phyloP scores from a whole-genome alignment of 1,140 invertebrate genomes.

The Neodiprion virginianus region DNA sequence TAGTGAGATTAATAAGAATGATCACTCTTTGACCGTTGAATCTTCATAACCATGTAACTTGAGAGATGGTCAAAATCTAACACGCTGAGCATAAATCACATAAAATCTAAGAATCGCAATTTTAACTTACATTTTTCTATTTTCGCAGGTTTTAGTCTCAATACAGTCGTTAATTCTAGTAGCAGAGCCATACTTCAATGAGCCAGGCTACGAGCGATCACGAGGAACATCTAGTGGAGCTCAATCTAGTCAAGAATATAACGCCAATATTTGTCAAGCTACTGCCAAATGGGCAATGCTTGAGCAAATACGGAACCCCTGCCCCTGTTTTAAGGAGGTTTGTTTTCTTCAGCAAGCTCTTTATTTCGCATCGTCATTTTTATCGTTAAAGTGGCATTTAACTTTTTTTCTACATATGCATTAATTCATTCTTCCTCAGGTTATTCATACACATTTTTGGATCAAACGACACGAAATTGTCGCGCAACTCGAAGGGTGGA shows the following conservation, averaged over 20 bases:
- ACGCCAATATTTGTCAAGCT: conserved; percentile 94
- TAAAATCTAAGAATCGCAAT: conserved; percentile 4
- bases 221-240: conserved; percentile 87
- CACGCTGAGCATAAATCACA: neutral
- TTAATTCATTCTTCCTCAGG: conserved; percentile 59
- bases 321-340: conserved; percentile 92
- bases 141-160: conserved; percentile 84
- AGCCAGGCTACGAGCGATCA: conserved; percentile 94
- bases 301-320: conserved; percentile 89
- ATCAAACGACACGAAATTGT: conserved; percentile 91
- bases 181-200: conserved; percentile 97
- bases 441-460: conserved; percentile 95
- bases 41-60: neutral
- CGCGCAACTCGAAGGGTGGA: conserved; percentile 89
- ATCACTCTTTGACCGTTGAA: too few relatives aligned
- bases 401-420: too few relatives aligned
- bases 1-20: too few relatives aligned
- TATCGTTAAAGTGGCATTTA: neutral
- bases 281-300: conserved; percentile 96
- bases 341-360: conserved; percentile 24
- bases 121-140: conserved; percentile 21
- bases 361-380: neutral
- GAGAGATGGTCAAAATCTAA: too few relatives aligned
- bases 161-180: conserved; percentile 96
- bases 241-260: conserved; percentile 90